Evolutionary conservation across 2,797 vertebrate species (phyloP).

Genomic region (Capromys pilorides): DNA sequence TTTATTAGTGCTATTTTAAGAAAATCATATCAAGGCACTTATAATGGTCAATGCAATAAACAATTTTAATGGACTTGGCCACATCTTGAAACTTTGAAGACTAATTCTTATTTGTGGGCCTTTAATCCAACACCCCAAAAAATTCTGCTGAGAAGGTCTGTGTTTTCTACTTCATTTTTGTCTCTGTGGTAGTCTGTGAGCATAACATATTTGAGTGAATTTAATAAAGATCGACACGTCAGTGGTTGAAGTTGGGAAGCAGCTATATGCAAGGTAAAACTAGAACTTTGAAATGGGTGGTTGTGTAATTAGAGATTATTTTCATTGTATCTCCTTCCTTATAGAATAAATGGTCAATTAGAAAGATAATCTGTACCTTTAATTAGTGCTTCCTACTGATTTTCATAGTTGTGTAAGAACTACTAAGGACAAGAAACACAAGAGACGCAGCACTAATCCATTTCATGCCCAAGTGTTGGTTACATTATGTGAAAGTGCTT

Average conservation of each 20-base stretch:
- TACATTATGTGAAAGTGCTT: background rate
- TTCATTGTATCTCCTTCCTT: conserved; percentile 4
- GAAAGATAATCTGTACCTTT: conserved; percentile 24
- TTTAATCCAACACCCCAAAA: conserved; percentile 1
- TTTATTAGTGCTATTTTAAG: conserved; percentile 43
- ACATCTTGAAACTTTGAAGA: conserved; percentile 43
- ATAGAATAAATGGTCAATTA: conserved; percentile 11
- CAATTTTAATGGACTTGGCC: conserved; percentile 1
- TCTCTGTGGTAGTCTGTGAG: background rate
- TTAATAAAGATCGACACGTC: conserved; percentile 32
- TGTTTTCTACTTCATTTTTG: background rate
- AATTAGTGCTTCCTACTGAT: conserved; percentile 29
- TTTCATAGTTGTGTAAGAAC: background rate
- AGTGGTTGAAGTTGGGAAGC: background rate
- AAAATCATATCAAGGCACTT: conserved; percentile 45
- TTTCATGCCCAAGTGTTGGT: background rate
- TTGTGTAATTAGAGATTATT: conserved; percentile 23
- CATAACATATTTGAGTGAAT: conserved; percentile 19
- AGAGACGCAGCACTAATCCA: background rate
- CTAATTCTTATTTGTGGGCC: background rate
- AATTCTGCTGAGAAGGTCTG: background rate
- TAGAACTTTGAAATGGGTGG: background rate
- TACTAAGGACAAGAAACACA: background rate
- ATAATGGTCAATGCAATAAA: conserved; percentile 14
- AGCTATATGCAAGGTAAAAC: background rate